Evolutionary conservation across 2,888 invertebrate species (phyloP).

Genomic region (Caenorhabditis drosophilae): DNA sequence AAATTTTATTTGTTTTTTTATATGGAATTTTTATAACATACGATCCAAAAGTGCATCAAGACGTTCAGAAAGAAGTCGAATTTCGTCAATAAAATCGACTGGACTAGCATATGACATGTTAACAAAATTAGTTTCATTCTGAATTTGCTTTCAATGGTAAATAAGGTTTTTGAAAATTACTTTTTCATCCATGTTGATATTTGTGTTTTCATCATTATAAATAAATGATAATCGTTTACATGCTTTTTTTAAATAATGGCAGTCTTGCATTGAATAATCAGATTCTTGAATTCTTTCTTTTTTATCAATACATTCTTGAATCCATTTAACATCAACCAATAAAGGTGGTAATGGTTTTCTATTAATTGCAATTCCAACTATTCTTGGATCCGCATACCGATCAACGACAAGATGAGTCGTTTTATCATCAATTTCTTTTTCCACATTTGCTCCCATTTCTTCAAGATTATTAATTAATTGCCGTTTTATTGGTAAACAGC

Average conservation of each 20-base stretch:
- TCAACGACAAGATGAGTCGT: slow-evolving; percentile 36
- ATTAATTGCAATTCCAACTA: slow-evolving; percentile 11
- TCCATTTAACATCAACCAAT: slow-evolving; percentile 33
- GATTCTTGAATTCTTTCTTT: slow-evolving; percentile 13
- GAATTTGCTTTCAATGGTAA: neutral
- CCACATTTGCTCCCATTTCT: slow-evolving; percentile 26
- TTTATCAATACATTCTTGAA: slow-evolving; percentile 29
- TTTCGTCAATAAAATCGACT: slow-evolving; percentile 12
- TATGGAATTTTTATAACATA: slow-evolving; percentile 1
- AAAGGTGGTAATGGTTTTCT: slow-evolving; percentile 7
- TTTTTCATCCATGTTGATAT: slow-evolving; percentile 11
- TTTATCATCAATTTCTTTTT: slow-evolving; percentile 9
- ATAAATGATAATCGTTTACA: slow-evolving; percentile 13
- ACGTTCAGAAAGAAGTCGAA: slow-evolving; percentile 16
- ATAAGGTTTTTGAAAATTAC: slow-evolving; percentile 2
- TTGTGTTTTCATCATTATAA: neutral
- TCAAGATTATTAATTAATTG: slow-evolving; percentile 16
- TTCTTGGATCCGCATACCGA: slow-evolving; percentile 22
- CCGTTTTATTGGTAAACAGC: slow-evolving; percentile 20
- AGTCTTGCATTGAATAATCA: slow-evolving; percentile 26
- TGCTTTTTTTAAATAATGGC: slow-evolving; percentile 18
- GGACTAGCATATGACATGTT: slow-evolving; percentile 5
- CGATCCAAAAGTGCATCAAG: slow-evolving; percentile 23
- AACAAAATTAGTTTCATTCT: neutral
- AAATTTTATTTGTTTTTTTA: too few relatives aligned